phyloP scores from a whole-genome alignment of 2,113 vertebrate genomes.

The Varanus komodoensis region DNA sequence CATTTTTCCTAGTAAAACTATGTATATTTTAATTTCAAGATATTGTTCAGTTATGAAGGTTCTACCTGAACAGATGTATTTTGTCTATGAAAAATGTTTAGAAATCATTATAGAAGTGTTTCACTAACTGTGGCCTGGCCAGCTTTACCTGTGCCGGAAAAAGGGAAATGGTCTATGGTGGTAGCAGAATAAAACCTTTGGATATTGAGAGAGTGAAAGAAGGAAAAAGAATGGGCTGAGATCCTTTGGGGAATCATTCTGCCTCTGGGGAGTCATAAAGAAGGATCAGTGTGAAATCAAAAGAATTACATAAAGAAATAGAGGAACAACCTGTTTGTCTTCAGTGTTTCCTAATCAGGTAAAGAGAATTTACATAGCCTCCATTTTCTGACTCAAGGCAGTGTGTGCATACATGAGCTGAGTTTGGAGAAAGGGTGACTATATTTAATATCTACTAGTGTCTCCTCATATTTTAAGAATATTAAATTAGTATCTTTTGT shows the following conservation, averaged over 20 bases:
- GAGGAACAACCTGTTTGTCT: too few relatives aligned
- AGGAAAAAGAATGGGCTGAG: not conserved
- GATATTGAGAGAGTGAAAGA: not conserved
- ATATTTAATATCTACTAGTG: not conserved
- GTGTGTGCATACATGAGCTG: not conserved
- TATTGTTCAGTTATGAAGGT: not conserved
- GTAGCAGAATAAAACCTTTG: constrained; percentile 6
- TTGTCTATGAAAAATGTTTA: not conserved
- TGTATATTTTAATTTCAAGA: not conserved
- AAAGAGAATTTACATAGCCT: not conserved
- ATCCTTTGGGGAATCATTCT: not conserved
- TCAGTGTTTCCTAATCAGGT: not conserved
- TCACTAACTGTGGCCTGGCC: not conserved
- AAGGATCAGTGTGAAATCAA: not conserved
- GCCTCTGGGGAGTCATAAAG: not conserved
- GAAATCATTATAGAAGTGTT: not conserved
- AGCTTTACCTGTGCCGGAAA: not conserved
- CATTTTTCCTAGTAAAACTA: not conserved
- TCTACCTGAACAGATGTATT: not conserved
- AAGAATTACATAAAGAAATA: not conserved
- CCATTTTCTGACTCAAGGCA: not conserved
- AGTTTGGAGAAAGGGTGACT: not conserved
- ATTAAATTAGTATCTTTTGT: not conserved
- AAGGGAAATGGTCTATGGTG: not conserved
- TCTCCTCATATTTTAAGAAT: not conserved